A percentile compares a stretch with the other conserved stretches of the same genome.
Conservation (phyloP, 2,113 vertebrate species). For the Crotalus helleri region DNA sequence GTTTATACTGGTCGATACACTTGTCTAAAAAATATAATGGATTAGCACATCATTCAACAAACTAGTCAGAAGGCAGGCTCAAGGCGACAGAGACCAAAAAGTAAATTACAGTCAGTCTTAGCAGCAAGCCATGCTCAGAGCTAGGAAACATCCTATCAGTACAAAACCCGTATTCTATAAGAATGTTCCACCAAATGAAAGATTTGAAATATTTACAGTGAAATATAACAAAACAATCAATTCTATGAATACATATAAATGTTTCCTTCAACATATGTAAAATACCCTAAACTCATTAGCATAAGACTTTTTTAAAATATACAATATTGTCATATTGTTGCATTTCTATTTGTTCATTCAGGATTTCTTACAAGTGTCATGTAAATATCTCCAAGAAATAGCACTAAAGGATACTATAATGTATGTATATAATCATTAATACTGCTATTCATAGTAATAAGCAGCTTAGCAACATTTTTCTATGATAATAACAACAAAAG, state of each 20-base stretch:
- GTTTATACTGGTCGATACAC: conserved; percentile 95
- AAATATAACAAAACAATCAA: conserved; percentile 73
- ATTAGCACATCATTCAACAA: conserved; percentile 95
- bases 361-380: conserved; percentile 31
- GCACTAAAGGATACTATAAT: conserved; percentile 14
- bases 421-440: neutral
- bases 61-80: conserved; percentile 84
- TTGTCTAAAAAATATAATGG: conserved; percentile 95
- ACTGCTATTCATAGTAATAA: neutral
- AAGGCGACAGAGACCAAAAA: conserved; percentile 86
- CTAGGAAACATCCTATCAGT: conserved; percentile 83
- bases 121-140: conserved; percentile 78
- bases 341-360: neutral
- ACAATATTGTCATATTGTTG: conserved; percentile 39
- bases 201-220: conserved; percentile 65
- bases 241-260: conserved; percentile 54
- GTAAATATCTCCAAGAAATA: conserved; percentile 34
- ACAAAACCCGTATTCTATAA: conserved; percentile 70
- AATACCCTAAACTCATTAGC: conserved; percentile 30
- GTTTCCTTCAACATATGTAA: conserved; percentile 41
- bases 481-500: neutral
- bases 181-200: conserved; percentile 64
- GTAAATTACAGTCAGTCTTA: conserved; percentile 87
- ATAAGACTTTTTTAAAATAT: conserved; percentile 14
- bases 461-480: neutral